A percentile compares a stretch with the other conserved stretches of the same genome.
phyloP scores from a whole-genome alignment of 2,888 invertebrate species.

The Mythimna impura region DNA sequence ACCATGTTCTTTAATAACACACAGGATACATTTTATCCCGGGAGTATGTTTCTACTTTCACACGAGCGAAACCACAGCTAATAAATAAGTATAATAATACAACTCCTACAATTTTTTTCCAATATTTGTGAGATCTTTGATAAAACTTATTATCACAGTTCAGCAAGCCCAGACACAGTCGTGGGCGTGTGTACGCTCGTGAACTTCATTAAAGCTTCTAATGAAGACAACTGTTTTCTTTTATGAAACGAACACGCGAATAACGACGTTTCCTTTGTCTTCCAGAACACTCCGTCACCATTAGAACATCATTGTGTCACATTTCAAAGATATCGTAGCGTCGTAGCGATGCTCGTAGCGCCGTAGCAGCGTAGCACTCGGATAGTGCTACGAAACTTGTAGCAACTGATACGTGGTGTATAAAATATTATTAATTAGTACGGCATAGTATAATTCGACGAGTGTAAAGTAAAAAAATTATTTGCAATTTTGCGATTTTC shows the following conservation, averaged over 20 bases:
- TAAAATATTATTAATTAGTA: neutral
- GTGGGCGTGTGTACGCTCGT: neutral
- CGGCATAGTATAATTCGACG: too few species aligned
- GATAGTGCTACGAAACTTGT: conserved; percentile 37
- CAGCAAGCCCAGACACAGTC: neutral
- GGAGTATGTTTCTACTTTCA: too few species aligned
- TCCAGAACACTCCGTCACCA: conserved; percentile 36
- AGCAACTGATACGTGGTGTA: neutral
- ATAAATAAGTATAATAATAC: too few species aligned
- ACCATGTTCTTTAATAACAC: too few species aligned
- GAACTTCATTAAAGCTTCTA: conserved; percentile 30
- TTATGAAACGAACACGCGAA: neutral
- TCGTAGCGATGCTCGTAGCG: conserved; percentile 46
- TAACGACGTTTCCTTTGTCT: conserved; percentile 27
- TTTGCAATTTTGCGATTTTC: too few species aligned
- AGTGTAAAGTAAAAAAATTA: too few species aligned
- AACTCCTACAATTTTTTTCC: neutral
- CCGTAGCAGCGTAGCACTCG: conserved; percentile 42
- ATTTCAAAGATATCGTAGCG: conserved; percentile 48
- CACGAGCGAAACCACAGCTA: too few species aligned
- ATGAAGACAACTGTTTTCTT: conserved; percentile 30
- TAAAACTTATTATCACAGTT: neutral
- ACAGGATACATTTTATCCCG: too few species aligned
- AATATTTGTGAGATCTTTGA: neutral
- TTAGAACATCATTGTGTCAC: conserved; percentile 48